Evolutionary conservation across 2,797 vertebrate genomes (phyloP), one percentile per base, ranked within the genome.

Genomic region (Sebastes umbrosus): DNA sequence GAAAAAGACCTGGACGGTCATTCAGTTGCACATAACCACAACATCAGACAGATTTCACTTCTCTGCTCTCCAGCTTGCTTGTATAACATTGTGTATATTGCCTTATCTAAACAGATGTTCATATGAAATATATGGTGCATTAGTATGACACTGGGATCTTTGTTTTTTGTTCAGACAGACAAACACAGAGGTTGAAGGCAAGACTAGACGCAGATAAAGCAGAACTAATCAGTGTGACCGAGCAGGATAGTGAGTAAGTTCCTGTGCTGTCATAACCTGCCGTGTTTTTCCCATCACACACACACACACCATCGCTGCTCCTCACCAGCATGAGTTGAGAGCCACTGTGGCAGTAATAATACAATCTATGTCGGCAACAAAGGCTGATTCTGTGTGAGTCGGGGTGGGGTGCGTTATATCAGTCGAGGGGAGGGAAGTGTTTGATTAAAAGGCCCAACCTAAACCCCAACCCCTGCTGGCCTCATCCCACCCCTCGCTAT

Each of bases 81-180:
- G 93, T 94, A 87, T 94, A 93, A 94, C 93, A 85, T 90, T 93
- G 90, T 95, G 92, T 95, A 94, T 93, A 93, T 89, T 92, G 90
- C 92, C 89, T 94, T 89, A 92, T 91, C 85, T 86, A 92, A 93
- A 93, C 88, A 94, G 89, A 92, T 92, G 90, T 94, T 93, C 88
- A 90, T 92, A 92, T 93, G 89, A 94, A 94, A 93, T 94, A 94
- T 93, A 94, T 81, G 88, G 84, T 92, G 86, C 84, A 91, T 91
- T 92, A 90, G 90, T 92, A 90, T 82, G 76, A 90, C 73, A 69
- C 70, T 89, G 84, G 79, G 69, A 87, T 92, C 71, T 78, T 88
- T 90, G 75, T 84, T 83, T 92, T 89, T 90, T 93, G 75, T 89
- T 87, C 84, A 13, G 70, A 68, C 7, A 36, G 71, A 84, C 32